phyloP scores from a whole-genome alignment of 1,140 invertebrate genomes.

The Aphis craccivora region DNA sequence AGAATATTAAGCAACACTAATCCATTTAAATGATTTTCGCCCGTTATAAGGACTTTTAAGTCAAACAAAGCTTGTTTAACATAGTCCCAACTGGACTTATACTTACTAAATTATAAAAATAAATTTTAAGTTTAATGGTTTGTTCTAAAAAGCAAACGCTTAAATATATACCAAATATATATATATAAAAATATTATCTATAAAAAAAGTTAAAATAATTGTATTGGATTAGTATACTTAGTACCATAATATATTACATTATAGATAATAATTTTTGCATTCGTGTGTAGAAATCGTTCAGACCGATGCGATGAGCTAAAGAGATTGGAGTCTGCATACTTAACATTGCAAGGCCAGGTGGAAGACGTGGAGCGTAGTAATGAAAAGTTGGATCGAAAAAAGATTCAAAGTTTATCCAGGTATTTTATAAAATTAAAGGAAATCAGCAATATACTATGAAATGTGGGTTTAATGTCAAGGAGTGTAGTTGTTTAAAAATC shows the following conservation, averaged over 20 bases:
- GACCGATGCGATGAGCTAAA: constrained; percentile 32
- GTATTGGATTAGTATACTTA: too few species aligned
- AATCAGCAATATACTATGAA: not conserved
- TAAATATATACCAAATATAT: not conserved
- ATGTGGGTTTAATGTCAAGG: not conserved
- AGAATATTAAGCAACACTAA: not conserved
- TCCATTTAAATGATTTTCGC: not conserved
- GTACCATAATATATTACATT: not conserved
- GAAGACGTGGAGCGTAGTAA: not conserved
- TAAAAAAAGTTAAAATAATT: not conserved
- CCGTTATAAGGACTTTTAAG: not conserved
- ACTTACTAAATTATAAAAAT: not conserved
- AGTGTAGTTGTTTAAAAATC: not conserved
- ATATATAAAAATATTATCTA: not conserved
- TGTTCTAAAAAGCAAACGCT: not conserved
- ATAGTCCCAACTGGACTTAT: not conserved
- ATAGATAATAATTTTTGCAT: not conserved
- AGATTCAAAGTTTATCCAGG: constrained; percentile 19
- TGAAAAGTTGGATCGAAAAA: not conserved
- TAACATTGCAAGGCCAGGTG: not conserved
- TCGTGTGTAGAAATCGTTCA: not conserved
- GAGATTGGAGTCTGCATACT: constrained; percentile 1
- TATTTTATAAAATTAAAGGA: not conserved
- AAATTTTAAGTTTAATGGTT: not conserved
- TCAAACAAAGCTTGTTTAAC: not conserved